These are phyloP conservation scores for Musca vetustissima DNA, from an alignment of 1,140 invertebrate genomes.

Conservation along the genomic window DNA sequence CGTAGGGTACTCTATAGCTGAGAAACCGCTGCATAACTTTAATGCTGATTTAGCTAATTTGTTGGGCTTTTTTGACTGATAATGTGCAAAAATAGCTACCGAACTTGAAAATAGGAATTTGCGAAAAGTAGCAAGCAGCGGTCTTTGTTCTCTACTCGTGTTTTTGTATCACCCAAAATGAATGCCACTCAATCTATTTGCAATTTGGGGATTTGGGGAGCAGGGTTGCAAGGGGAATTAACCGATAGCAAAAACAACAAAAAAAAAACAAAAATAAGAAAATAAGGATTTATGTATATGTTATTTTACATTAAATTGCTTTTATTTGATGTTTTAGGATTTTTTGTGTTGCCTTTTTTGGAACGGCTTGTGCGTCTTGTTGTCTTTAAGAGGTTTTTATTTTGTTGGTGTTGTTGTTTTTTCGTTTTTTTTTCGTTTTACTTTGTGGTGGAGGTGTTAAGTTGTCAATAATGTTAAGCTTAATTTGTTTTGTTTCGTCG, in stretches of 20 bases:
- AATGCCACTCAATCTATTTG: no score
- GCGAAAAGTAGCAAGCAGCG: no score
- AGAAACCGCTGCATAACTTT: slow-evolving; percentile 13
- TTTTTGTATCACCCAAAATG: no score
- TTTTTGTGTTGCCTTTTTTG: no score
- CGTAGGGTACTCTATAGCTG: no score
- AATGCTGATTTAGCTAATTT: slow-evolving; percentile 17
- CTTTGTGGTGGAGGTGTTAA: slow-evolving; percentile 20
- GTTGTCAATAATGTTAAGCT: slow-evolving; percentile 21
- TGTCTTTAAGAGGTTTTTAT: no score
- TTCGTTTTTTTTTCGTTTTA: neutral
- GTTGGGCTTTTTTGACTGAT: slow-evolving; percentile 16
- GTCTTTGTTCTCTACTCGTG: neutral
- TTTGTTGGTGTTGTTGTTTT: neutral
- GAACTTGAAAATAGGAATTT: neutral
- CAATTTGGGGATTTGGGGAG: no score
- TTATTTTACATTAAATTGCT: slow-evolving; percentile 15
- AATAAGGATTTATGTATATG: slow-evolving; percentile 4
- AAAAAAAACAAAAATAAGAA: no score
- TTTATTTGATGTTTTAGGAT: slow-evolving; percentile 5
- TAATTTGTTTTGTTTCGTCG: slow-evolving; percentile 9
- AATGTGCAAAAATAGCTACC: neutral
- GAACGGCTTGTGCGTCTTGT: no score
- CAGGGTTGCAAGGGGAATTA: no score
- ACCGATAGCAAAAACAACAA: no score